phyloP scores from a whole-genome alignment of 2,113 vertebrate species.

The Syngnathus scovelli region DNA sequence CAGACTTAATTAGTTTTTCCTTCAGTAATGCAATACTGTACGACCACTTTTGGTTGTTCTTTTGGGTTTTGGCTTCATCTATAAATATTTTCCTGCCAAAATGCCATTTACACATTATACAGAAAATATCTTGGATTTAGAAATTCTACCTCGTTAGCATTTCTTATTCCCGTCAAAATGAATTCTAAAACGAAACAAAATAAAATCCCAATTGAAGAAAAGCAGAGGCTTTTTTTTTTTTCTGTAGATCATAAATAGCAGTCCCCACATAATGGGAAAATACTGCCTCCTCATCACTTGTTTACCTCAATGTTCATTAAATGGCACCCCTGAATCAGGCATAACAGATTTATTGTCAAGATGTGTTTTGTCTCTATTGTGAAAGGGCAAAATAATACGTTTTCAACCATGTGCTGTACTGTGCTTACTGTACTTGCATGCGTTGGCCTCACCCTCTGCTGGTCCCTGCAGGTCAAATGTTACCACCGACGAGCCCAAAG shows the following conservation, averaged over 20 bases:
- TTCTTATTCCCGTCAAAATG: background rate
- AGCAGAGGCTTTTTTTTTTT: too few species aligned
- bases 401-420: background rate
- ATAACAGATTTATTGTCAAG: background rate
- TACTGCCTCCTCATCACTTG: too few species aligned
- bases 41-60: background rate
- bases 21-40: background rate
- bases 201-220: too few species aligned
- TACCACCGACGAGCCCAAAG: conserved; percentile 77
- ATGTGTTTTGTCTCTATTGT: background rate
- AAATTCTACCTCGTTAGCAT: background rate
- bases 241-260: too few species aligned
- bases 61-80: background rate
- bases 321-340: background rate
- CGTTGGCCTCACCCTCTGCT: conserved; percentile 16
- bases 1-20: background rate
- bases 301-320: background rate
- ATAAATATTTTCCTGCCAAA: background rate
- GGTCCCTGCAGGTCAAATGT: conserved; percentile 81
- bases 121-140: background rate
- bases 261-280: too few species aligned
- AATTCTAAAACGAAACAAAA: too few species aligned
- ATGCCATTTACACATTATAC: background rate
- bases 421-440: background rate
- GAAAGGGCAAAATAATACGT: background rate